Percentiles rank a stretch among this genome's conserved stretches.
Evolutionary conservation across 2,888 invertebrate genomes (phyloP).

Genomic region (Drosophila multiciliata): DNA sequence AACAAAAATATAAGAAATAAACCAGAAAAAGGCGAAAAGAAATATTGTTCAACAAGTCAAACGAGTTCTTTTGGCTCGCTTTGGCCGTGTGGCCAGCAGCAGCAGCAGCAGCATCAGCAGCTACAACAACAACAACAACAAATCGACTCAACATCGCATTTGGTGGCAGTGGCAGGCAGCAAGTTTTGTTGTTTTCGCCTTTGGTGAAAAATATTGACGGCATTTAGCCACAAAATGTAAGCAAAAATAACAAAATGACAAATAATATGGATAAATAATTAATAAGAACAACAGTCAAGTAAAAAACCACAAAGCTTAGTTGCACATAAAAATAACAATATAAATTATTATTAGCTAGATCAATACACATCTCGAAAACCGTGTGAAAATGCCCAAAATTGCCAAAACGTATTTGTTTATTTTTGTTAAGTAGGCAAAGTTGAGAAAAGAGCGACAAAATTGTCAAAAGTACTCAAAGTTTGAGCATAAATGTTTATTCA

Average conservation of each 20-base stretch:
- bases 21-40: constrained; percentile 79
- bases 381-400: background rate
- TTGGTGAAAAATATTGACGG: constrained; percentile 82
- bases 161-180: constrained; percentile 70
- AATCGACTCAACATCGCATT: constrained; percentile 55
- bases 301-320: background rate
- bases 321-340: background rate
- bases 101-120: constrained; percentile 42
- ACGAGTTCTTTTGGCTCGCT: constrained; percentile 84
- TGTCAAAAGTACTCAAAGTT: background rate
- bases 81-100: constrained; percentile 78
- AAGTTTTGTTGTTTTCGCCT: constrained; percentile 72
- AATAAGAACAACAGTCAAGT: constrained; percentile 24
- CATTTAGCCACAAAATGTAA: constrained; percentile 71
- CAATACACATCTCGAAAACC: background rate
- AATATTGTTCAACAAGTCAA: constrained; percentile 85
- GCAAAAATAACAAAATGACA: constrained; percentile 40
- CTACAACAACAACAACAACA: constrained; percentile 60
- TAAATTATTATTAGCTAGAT: background rate
- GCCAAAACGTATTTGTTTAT: background rate
- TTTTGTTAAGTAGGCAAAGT: background rate
- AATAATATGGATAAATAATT: constrained; percentile 36
- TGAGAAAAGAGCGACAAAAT: constrained; percentile 3
- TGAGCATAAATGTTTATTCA: background rate
- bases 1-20: constrained; percentile 52